Evolutionary conservation across 2,888 invertebrate species (phyloP).

Genomic region (Tinea pellionella): DNA sequence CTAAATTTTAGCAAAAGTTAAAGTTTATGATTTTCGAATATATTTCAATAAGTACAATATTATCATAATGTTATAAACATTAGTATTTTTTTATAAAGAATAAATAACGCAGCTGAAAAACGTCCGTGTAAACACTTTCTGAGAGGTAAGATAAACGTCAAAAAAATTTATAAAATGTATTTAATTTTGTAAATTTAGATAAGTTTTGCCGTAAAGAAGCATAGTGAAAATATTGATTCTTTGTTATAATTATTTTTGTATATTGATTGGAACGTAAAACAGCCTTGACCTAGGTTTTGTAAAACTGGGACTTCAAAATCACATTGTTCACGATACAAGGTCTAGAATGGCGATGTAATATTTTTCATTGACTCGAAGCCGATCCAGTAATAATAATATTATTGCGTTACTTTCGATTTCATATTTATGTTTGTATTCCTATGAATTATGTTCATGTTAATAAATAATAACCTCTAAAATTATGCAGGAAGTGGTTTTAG

Average conservation of each 20-base stretch:
- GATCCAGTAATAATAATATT: neutral
- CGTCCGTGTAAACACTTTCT: neutral
- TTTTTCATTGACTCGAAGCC: neutral
- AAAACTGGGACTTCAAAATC: neutral
- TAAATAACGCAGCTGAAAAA: too few relatives aligned
- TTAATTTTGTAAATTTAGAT: neutral
- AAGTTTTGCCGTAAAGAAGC: neutral
- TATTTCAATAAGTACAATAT: too few relatives aligned
- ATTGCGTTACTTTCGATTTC: neutral
- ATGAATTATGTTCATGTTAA: neutral
- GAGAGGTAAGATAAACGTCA: neutral
- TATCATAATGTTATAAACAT: too few relatives aligned
- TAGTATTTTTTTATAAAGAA: too few relatives aligned
- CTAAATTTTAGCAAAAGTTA: too few relatives aligned
- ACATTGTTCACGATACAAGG: neutral
- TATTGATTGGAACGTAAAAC: neutral
- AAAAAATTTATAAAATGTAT: neutral
- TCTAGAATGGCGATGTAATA: neutral
- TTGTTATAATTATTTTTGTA: neutral
- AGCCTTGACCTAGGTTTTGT: neutral
- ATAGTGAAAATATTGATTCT: neutral
- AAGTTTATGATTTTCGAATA: too few relatives aligned
- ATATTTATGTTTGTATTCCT: neutral
- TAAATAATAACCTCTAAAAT: slow-evolving; percentile 20
- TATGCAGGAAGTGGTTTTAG: slow-evolving; percentile 67